Conservation (phyloP, 2,113 vertebrate species). For the Forbesichthys papilliferus region DNA sequence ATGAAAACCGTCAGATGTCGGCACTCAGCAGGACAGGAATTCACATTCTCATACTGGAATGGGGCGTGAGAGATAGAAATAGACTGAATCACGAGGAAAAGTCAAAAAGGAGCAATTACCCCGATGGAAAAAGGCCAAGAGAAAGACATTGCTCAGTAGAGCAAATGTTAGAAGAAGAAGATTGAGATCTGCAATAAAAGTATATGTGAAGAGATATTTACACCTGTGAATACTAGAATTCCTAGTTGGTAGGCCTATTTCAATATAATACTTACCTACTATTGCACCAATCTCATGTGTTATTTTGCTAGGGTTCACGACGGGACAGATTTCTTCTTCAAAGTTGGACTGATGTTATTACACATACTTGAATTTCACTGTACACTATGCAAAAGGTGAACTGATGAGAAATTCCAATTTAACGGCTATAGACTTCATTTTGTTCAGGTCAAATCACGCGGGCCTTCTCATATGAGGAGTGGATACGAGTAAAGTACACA, state of each 20-base stretch:
- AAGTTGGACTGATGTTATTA: too few relatives aligned
- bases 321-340: not conserved
- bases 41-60: slow-evolving; percentile 6
- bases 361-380: too few relatives aligned
- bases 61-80: not conserved
- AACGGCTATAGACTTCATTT: too few relatives aligned
- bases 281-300: not conserved
- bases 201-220: too few relatives aligned
- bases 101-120: not conserved
- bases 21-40: not conserved
- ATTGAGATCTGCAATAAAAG: not conserved
- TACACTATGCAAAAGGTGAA: too few relatives aligned
- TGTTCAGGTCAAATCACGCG: too few relatives aligned
- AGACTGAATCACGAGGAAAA: slow-evolving; percentile 3
- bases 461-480: too few relatives aligned
- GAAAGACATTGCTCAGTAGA: not conserved
- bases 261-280: too few relatives aligned
- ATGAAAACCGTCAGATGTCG: not conserved
- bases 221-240: too few relatives aligned
- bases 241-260: too few relatives aligned
- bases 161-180: not conserved
- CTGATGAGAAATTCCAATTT: too few relatives aligned
- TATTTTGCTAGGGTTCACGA: not conserved
- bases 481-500: not conserved
- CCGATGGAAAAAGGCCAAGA: not conserved